Evolutionary conservation across 2,888 invertebrate genomes (phyloP), one percentile per base, ranked within the genome.

Genomic region (Drosophila neonasuta): DNA sequence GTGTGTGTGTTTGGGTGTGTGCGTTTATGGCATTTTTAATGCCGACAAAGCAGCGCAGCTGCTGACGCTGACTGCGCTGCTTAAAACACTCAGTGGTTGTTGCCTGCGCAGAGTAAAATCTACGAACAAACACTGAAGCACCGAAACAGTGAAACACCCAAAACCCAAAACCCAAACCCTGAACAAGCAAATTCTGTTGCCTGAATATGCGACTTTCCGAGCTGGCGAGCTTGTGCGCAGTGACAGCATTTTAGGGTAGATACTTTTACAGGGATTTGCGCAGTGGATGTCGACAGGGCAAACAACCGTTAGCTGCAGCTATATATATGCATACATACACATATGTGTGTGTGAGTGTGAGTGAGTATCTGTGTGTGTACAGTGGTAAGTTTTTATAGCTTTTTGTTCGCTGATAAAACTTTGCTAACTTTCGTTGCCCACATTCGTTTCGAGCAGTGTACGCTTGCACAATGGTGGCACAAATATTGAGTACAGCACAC

Each of bases 181-280:
- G 39, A 13, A 71, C 71, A 65, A 65, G 79, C 68, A 68, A 73
- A 77, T 66, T 24, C 24, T 61, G 20, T 60, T 72, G 55, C 48
- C 68, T 67, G 78, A 71, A 68, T 60, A 20, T 20, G 74, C 69
- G 61, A 75, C 74, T 78, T 83, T 74, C 74, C 50, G 71, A 39
- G 39, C 39, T 39, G 20, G 20, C n/a, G 83, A 86, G 89, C 89
- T 90, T 86, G 89, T 89, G 89, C 89, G 89, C 89, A 88, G 80
- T 89, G 84, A 82, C 88, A 87, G 89, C 87, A 86, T 89, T 90
- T 89, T 81, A 82, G 87, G 89, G 88, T 90, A 89, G 88, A 90
- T 89, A 90, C 87, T 88, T 90, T 90, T 88, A 81, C 86, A 88
- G 88, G 89, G 84, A 90, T 80, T 89, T 89, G 89, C 90, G 89